Base-by-base conservation (phyloP, 2,113 vertebrate species). In the Scophthalmus maximus region DNA sequence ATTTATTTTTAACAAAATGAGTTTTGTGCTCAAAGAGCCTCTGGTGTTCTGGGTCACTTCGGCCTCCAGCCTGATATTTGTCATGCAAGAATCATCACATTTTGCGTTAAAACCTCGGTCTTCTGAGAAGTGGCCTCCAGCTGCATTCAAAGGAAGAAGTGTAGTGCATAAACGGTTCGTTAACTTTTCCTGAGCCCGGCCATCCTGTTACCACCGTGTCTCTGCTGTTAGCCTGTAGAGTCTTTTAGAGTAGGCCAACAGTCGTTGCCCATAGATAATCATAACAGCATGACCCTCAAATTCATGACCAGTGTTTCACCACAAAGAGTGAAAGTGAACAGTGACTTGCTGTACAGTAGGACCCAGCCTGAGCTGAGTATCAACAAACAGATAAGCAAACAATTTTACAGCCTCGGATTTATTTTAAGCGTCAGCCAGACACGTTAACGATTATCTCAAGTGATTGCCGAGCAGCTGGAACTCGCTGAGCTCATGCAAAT, bases 251-350 rank as follows among this genome's bases (percentile, higher is more conserved):
- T 47, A 68, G 69, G 42, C 58, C 52, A 59, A 4, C 59, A 40
- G 55, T 26, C 23, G 30, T 38, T 14, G 8, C 30, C 51, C 67
- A 65, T 63, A 76, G 79, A 82, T 76, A 84, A 81, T 85, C 38
- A 56, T 3, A 29, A 63, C 22, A 64, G 74, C 73, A 68, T 76
- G 81, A 82, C 68, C 46, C 50, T 47, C 34, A 1, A 34, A n/a
- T 79, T 59, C 71, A 58, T 51, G 44, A 55, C 62, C 59, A 60
- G 46, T 23, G 6, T 56, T 61, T 11, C 15, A 52, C 68, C 18
- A 38, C 75, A 76, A 25, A 23, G 36, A n/a, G n/a, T n/a, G n/a
- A n/a, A n/a, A n/a, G n/a, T n/a, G n/a, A n/a, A 18, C 20, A 34
- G 5, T 8, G 29, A 59, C 38, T 71, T 44, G 23, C 46, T 23